Percentiles rank a stretch among this genome's conserved stretches.
Conservation (phyloP, 2,797 vertebrate genomes). For the Tragopan temminckii region DNA sequence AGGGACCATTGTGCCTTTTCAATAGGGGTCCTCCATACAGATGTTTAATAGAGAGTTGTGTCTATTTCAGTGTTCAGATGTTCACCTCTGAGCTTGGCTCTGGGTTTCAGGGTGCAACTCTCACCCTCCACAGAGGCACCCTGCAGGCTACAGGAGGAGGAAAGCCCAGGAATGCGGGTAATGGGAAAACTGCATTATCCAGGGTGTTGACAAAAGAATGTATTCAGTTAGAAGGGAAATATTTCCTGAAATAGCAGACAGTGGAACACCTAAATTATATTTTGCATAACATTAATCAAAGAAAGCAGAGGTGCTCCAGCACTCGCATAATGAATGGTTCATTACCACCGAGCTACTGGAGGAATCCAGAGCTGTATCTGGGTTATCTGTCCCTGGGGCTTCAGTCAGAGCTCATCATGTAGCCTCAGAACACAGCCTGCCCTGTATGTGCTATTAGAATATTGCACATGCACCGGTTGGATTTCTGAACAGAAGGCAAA, state of each 20-base stretch:
- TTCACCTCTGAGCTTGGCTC: not conserved
- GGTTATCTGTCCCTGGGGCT: conserved; percentile 26
- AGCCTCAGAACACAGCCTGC: not conserved
- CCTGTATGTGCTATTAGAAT: not conserved
- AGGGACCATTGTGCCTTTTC: not conserved
- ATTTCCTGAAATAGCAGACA: not conserved
- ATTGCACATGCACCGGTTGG: not conserved
- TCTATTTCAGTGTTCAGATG: not conserved
- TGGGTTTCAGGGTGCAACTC: not conserved
- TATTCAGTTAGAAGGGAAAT: not conserved
- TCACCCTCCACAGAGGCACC: not conserved
- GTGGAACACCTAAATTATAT: not conserved
- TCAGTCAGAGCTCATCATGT: conserved; percentile 6
- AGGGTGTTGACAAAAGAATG: not conserved
- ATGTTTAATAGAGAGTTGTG: not conserved
- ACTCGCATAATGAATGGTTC: not conserved
- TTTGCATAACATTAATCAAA: conserved; percentile 7
- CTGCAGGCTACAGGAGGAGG: not conserved
- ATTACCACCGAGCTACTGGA: not conserved
- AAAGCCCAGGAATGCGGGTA: not conserved
- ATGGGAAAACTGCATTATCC: not conserved
- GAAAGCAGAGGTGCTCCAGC: not conserved
- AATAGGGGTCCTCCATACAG: rapidly evolving
- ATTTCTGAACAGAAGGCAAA: not conserved
- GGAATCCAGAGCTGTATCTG: not conserved